Evolutionary conservation across 2,797 vertebrate genomes (phyloP).

Genomic region (Echeneis naucrates): DNA sequence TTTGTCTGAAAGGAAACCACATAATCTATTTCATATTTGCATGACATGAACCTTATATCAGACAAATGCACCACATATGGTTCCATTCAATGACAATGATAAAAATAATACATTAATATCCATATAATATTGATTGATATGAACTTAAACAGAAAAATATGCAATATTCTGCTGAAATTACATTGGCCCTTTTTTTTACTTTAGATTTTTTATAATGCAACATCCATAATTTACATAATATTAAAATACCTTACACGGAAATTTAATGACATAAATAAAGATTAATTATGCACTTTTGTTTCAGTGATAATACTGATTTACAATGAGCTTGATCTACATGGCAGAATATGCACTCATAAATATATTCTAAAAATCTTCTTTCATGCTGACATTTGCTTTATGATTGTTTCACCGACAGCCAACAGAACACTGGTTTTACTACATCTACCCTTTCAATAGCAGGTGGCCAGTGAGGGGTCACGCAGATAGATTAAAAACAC

Average conservation of each 20-base stretch:
- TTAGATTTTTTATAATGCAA: background rate
- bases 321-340: background rate
- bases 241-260: background rate
- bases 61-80: background rate
- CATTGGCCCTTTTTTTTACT: background rate
- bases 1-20: background rate
- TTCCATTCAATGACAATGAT: background rate
- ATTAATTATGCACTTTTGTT: background rate
- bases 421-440: background rate
- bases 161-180: background rate
- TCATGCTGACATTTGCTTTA: background rate
- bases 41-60: background rate
- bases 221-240: background rate
- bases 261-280: background rate
- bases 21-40: background rate
- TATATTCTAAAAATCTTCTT: background rate
- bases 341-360: background rate
- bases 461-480: background rate
- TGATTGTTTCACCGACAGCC: background rate
- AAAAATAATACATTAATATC: background rate
- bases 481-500: background rate
- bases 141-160: background rate
- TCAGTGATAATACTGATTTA: background rate
- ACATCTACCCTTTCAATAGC: background rate
- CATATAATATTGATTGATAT: background rate